Percentiles rank a stretch among this genome's conserved stretches.
Conservation (phyloP, 2,888 invertebrate species). For the Thymelicus lineola region DNA sequence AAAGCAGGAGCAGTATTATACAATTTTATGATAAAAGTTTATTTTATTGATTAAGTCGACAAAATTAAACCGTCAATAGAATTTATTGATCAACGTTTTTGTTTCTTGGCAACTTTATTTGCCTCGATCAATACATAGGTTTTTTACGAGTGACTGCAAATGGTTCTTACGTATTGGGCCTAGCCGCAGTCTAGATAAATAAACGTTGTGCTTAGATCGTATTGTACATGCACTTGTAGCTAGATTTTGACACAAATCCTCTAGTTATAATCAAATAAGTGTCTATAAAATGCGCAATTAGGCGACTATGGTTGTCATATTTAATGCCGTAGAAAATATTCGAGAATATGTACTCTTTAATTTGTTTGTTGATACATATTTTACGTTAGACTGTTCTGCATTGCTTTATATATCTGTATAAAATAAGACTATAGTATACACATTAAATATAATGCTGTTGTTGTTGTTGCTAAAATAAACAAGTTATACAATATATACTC, state of each 20-base stretch:
- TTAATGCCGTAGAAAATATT: conserved; percentile 33
- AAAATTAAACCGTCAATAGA: conserved; percentile 25
- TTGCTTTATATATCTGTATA: conserved; percentile 45
- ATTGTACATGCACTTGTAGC: conserved; percentile 56
- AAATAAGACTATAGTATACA: conserved; percentile 66
- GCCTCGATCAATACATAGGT: conserved; percentile 17
- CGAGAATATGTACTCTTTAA: conserved; percentile 40
- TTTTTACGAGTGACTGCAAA: conserved; percentile 13
- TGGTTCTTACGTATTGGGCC: conserved; percentile 37
- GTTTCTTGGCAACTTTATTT: conserved; percentile 19
- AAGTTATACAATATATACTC: conserved; percentile 77
- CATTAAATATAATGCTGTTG: conserved; percentile 81
- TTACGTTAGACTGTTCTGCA: conserved; percentile 57
- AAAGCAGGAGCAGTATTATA: conserved; percentile 29
- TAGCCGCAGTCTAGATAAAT: conserved; percentile 39
- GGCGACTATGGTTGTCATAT: conserved; percentile 42
- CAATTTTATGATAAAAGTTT: conserved; percentile 37
- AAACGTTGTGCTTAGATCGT: conserved; percentile 59
- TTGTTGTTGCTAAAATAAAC: conserved; percentile 79
- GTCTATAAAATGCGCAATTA: conserved; percentile 64
- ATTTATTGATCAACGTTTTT: conserved; percentile 19
- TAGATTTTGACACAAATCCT: conserved; percentile 63
- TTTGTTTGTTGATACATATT: conserved; percentile 46
- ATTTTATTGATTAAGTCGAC: conserved; percentile 8
- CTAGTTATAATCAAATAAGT: conserved; percentile 61